Evolutionary conservation across 2,113 vertebrate species (phyloP), one percentile per base, ranked within the genome.

Genomic region (Dipodomys merriami): DNA sequence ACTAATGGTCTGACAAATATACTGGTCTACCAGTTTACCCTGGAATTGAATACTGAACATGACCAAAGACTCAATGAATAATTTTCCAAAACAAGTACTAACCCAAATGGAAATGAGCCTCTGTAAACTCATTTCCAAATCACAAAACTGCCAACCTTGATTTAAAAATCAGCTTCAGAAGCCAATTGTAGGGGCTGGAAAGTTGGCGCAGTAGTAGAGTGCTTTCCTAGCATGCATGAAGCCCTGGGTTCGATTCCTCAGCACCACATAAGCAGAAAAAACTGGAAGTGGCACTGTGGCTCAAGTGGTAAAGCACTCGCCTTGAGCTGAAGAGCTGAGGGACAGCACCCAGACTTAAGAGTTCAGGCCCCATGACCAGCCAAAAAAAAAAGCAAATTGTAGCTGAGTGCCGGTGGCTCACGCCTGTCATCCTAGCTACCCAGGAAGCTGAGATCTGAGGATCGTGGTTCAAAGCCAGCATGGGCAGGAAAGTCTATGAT

Each of bases 81-180:
- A 15, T 69, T 78, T 2, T 60, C 53, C 2, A 35, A 94, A 84
- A 89, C 27, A 95, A 73, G 65, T 33, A 86, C 64, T 94, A 96
- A 86, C 29, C 60, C 44, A 86, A 44, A 71, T 15, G 20, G 60
- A 91, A 94, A 91, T 29, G 76, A 88, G 53, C 13, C 53, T 65
- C 67, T 92, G 46, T 71, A 83, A n/a, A 93, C 68, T 67, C 68
- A 92, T 88, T 88, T 96, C 69, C 74, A 95, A 92, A 77, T 67
- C n/a, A 80, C 0, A 7, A 9, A 74, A 77, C 22, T 81, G 77
- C 27, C 57, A 65, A 88, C 60, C 49, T 8, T 83, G 16, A 95
- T 69, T 82, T 71, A 90, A 94, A 93, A 73, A 60, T 87, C 87
- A 79, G 77, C 25, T 82, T 92, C 67, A 80, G 73, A 73, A 86